Base-by-base conservation (phyloP, 1,140 invertebrate genomes). In the Lepidurus packardi region DNA sequence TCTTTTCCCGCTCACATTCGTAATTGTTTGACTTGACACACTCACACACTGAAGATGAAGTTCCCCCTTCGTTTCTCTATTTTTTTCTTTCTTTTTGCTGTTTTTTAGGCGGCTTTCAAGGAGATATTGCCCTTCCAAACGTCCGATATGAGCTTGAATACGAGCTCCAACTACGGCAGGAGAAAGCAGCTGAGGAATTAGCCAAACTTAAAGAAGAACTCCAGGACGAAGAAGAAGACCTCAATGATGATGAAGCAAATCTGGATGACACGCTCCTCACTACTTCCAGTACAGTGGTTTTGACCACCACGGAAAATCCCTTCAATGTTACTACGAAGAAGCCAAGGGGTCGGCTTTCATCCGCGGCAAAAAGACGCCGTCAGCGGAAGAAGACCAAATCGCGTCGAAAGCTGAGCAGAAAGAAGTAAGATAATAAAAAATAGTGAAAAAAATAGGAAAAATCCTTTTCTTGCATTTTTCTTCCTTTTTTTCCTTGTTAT, bases 81-180 rank as follows among this genome's bases (percentile, higher is more conserved):
- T 21, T 65, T 78, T 45, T 34, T 7, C 45, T 34, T 7, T 45
- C 65, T 73, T 80, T 81, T 81, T 78, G 81, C 78, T 81, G 73
- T 79, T 82, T 87, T 87, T 47, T 87, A 94, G 93, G 88, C 81
- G 91, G 89, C 21, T 94, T 93, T 81, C 86, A 91, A 84, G 92
- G 92, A 5, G 93, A 95, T 82, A 94, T 95, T 73, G 92, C 93
- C 0, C 85, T 95, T 79, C 88, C 92, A 41, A 89, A 92, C 76
- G 84, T 87, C 41, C 86, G 89, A 79, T 89, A 89, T 80, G 86
- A 89, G 75, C 86, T 84, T 3, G 85, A 87, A 81, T 85, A 84
- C 85, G 87, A 85, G 80, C 85, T 85, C 76, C 86, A 87, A 73
- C 86, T 87, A 81, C 87, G 89, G 78, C 91, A 91, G 85, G 89